These are phyloP conservation scores for Neuroterus valhalla DNA, from an alignment of 1,140 invertebrate genomes.

Conservation along the genomic window DNA sequence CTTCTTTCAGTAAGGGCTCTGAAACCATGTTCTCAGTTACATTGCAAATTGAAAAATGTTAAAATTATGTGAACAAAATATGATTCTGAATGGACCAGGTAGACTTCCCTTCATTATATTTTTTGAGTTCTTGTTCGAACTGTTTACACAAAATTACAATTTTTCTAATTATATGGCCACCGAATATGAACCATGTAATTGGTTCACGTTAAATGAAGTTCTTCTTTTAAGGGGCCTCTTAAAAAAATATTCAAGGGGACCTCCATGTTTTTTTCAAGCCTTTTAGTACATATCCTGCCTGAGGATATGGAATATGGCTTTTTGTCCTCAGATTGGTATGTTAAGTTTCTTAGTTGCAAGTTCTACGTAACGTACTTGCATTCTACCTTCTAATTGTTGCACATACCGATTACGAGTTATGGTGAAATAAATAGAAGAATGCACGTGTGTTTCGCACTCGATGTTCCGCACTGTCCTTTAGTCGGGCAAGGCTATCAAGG, in stretches of 20 bases:
- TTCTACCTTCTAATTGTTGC: slow-evolving; percentile 5
- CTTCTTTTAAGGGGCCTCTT: no score
- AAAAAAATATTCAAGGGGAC: neutral
- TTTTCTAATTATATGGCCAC: no score
- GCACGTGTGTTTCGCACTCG: neutral
- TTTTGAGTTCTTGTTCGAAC: no score
- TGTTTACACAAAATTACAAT: no score
- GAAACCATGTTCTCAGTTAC: no score
- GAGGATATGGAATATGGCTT: neutral
- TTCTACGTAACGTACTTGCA: slow-evolving; percentile 6
- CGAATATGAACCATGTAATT: no score
- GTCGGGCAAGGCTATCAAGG: neutral
- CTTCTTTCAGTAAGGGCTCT: no score
- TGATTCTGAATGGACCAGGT: no score
- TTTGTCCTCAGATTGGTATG: neutral
- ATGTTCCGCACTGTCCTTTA: neutral
- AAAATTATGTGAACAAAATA: no score
- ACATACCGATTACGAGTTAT: slow-evolving; percentile 2
- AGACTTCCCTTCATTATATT: no score
- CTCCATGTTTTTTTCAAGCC: neutral
- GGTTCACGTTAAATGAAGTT: no score
- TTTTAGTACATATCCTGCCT: neutral
- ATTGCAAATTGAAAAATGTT: no score
- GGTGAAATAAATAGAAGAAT: slow-evolving; percentile 13
- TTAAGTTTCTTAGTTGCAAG: slow-evolving; percentile 1